These are phyloP conservation scores for Nomada lathburiana DNA, from an alignment of 2,888 invertebrate genomes.

Conservation along the genomic window DNA sequence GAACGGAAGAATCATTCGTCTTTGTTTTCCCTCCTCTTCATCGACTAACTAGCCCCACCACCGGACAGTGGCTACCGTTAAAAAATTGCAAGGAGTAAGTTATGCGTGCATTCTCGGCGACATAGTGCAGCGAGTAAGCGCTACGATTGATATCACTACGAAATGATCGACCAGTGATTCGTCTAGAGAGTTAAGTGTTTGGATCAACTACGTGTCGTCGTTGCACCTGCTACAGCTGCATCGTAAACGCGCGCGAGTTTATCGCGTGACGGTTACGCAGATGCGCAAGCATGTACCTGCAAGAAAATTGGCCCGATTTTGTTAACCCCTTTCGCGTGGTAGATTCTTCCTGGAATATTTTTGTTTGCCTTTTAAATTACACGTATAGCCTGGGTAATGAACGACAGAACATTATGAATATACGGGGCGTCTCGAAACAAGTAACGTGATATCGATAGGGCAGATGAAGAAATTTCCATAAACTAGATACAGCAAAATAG, in stretches of 20 bases:
- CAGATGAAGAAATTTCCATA: no score
- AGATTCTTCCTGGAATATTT: not conserved
- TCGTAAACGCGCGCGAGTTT: constrained; percentile 28
- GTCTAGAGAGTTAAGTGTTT: not conserved
- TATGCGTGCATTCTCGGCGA: not conserved
- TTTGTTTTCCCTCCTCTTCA: constrained; percentile 22
- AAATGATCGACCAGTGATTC: not conserved
- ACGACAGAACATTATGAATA: not conserved
- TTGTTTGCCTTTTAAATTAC: not conserved
- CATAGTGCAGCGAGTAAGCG: not conserved
- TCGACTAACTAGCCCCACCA: not conserved
- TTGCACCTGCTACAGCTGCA: constrained; percentile 62
- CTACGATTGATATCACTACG: not conserved
- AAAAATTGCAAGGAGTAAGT: constrained; percentile 27
- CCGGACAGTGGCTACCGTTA: not conserved
- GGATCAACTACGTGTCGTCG: constrained; percentile 3
- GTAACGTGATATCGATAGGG: not conserved
- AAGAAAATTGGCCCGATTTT: constrained; percentile 4
- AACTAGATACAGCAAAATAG: no score
- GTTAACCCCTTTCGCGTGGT: constrained; percentile 7
- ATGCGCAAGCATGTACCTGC: constrained; percentile 14
- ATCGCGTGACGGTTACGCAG: constrained; percentile 34
- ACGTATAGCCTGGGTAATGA: not conserved
- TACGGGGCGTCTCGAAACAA: not conserved
- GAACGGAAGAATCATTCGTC: constrained; percentile 7